Percentiles rank a stretch among this genome's conserved stretches.
phyloP scores from a whole-genome alignment of 1,140 invertebrate genomes.

The Aphaenogaster rudis region DNA sequence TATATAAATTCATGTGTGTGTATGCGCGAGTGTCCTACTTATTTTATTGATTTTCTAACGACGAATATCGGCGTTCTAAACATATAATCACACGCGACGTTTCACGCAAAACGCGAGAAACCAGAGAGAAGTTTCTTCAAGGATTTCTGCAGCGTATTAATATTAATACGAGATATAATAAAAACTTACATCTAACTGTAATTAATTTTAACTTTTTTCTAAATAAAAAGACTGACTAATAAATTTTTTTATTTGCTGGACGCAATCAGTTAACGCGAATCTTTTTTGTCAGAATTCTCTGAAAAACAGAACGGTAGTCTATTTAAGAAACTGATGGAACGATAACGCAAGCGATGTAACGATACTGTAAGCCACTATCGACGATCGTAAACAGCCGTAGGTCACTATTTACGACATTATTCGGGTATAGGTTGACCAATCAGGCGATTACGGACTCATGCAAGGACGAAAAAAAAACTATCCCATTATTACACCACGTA shows the following conservation, averaged over 20 bases:
- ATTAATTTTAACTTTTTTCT: neutral
- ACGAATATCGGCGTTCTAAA: slow-evolving; percentile 20
- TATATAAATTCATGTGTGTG: neutral
- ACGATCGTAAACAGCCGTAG: slow-evolving; percentile 16
- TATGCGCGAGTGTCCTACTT: slow-evolving; percentile 44
- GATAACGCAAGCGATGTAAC: neutral
- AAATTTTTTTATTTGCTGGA: neutral
- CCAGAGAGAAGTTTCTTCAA: slow-evolving; percentile 24
- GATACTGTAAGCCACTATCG: neutral
- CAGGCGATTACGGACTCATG: neutral
- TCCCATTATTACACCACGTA: neutral
- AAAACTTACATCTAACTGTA: neutral
- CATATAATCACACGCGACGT: slow-evolving; percentile 23
- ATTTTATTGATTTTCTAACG: slow-evolving; percentile 51
- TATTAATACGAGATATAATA: neutral
- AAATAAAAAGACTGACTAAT: neutral
- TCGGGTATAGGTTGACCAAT: slow-evolving; percentile 14
- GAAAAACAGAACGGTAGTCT: neutral
- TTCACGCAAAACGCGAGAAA: slow-evolving; percentile 33
- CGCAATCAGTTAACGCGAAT: neutral
- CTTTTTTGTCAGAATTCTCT: neutral
- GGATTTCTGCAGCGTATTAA: slow-evolving; percentile 24
- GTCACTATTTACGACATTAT: slow-evolving; percentile 10
- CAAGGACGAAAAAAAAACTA: neutral
- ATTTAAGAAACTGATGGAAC: neutral